Conservation (phyloP, 2,113 vertebrate species). For the Alethe castanea region DNA sequence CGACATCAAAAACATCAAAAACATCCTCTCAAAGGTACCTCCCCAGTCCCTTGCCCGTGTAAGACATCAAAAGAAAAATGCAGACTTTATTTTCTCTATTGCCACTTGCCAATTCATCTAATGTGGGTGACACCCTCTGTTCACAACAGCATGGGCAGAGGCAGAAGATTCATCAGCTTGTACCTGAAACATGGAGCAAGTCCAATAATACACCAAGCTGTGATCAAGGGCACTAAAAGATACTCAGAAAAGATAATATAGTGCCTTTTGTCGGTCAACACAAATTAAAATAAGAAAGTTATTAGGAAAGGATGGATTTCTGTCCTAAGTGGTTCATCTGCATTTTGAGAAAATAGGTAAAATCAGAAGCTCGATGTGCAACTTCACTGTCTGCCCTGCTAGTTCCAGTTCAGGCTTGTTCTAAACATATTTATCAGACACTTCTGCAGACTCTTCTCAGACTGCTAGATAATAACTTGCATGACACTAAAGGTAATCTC, state of each 20-base stretch:
- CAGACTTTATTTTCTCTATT: not conserved
- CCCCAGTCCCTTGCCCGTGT: fast-evolving
- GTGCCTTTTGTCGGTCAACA: not conserved
- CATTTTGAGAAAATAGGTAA: not conserved
- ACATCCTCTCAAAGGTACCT: not conserved
- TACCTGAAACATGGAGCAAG: not conserved
- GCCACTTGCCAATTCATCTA: not conserved
- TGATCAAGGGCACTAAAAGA: not conserved
- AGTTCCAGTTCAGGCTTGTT: slow-evolving; percentile 61
- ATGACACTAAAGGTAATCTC: slow-evolving; percentile 52
- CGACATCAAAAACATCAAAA: fast-evolving
- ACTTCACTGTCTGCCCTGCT: not conserved
- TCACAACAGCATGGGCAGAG: not conserved
- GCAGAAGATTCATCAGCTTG: not conserved
- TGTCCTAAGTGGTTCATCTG: not conserved
- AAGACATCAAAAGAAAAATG: not conserved
- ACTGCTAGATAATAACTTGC: slow-evolving; percentile 57
- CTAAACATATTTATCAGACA: slow-evolving; percentile 55
- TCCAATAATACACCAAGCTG: not conserved
- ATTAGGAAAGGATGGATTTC: not conserved
- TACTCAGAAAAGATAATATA: not conserved
- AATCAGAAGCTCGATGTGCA: slow-evolving; percentile 2
- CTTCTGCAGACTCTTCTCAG: slow-evolving; percentile 50
- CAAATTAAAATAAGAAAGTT: not conserved
- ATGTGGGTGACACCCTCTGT: not conserved